A percentile compares a stretch with the other conserved stretches of the same genome.
Evolutionary conservation across 2,797 vertebrate species (phyloP).

Genomic region (Spatula clypeata): DNA sequence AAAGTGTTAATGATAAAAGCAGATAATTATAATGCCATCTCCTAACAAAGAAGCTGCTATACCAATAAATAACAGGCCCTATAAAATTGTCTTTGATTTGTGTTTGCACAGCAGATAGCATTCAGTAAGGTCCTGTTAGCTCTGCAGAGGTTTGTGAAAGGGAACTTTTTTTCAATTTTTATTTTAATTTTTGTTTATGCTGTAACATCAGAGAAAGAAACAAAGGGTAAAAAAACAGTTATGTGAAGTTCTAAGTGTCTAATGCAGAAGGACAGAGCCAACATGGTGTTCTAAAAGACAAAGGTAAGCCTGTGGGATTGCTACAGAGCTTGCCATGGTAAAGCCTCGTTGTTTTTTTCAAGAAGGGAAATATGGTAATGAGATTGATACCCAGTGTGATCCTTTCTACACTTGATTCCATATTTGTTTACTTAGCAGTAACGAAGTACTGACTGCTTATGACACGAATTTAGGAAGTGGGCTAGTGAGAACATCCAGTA

Average conservation of each 20-base stretch:
- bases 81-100: constrained; percentile 51
- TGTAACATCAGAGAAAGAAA: neutral
- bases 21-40: constrained; percentile 49
- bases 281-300: neutral
- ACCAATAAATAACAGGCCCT: constrained; percentile 62
- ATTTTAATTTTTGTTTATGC: neutral
- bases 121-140: neutral
- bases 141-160: neutral
- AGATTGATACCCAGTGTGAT: neutral
- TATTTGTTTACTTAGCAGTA: neutral
- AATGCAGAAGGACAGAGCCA: neutral
- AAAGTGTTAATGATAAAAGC: constrained; percentile 72
- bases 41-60: constrained; percentile 49
- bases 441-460: fast-evolving
- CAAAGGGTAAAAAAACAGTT: neutral
- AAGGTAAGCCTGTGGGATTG: neutral
- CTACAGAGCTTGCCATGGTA: neutral
- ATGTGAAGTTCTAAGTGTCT: neutral
- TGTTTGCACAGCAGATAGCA: constrained; percentile 30
- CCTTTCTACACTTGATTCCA: neutral
- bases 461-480: neutral
- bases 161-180: neutral
- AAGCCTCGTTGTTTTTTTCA: neutral
- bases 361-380: neutral
- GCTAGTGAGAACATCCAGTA: neutral